Percentiles rank a stretch among this genome's conserved stretches.
phyloP scores from a whole-genome alignment of 2,888 invertebrate genomes.

The Patella pellucida region DNA sequence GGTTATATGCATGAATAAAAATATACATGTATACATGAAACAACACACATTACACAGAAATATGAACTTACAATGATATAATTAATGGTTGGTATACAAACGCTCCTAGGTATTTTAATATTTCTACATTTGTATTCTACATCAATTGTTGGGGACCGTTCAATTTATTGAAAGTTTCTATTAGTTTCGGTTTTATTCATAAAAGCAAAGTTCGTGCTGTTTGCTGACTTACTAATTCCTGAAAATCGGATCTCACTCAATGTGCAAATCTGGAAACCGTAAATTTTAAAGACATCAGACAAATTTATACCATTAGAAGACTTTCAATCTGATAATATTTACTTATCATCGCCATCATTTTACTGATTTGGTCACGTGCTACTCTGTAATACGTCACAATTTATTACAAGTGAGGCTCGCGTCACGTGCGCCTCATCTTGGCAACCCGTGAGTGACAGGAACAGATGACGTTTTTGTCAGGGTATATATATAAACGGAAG shows the following conservation, averaged over 20 bases:
- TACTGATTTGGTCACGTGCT: neutral
- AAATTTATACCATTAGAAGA: neutral
- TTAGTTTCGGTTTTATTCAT: no score
- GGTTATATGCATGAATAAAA: no score
- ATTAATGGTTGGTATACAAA: no score
- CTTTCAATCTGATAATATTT: neutral
- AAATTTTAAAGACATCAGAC: constrained; percentile 5
- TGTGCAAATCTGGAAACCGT: neutral
- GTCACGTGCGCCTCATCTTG: neutral
- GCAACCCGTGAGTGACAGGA: neutral
- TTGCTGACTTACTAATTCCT: neutral
- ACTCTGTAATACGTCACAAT: constrained; percentile 7
- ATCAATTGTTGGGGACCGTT: no score
- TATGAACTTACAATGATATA: no score
- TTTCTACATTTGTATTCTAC: no score
- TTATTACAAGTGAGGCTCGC: neutral
- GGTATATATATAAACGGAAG: neutral
- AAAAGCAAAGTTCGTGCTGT: no score
- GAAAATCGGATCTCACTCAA: neutral
- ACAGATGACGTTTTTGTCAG: neutral
- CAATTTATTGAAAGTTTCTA: no score
- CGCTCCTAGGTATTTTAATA: no score
- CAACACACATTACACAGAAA: no score
- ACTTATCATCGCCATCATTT: neutral
- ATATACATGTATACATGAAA: no score